Evolutionary conservation across 2,888 invertebrate species (phyloP).

Genomic region (Acanthosepion pharaonis): DNA sequence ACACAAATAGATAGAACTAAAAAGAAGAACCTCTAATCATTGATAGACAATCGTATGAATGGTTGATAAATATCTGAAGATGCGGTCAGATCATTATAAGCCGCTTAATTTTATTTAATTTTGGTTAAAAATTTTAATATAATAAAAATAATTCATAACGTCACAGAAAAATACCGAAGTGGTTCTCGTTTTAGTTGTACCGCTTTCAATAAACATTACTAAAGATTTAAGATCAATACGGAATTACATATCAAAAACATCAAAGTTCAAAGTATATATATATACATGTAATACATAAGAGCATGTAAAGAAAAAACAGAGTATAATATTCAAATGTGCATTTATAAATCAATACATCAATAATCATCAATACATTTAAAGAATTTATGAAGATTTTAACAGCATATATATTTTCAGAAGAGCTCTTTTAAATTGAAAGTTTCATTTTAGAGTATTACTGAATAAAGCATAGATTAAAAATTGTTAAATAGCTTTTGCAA

Average conservation of each 20-base stretch:
- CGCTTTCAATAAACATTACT: background rate
- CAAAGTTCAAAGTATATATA: background rate
- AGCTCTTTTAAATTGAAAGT: background rate
- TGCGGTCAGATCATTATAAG: background rate
- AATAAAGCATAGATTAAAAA: background rate
- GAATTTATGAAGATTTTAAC: background rate
- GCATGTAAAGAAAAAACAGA: background rate
- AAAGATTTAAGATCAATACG: background rate
- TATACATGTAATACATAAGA: background rate
- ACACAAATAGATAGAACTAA: background rate
- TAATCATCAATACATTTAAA: background rate
- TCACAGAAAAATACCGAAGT: background rate
- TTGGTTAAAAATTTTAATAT: background rate
- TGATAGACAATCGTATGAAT: too few species aligned
- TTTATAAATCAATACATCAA: background rate
- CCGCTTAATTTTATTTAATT: background rate
- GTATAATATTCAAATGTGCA: background rate
- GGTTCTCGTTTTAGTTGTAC: background rate
- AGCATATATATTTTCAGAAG: background rate
- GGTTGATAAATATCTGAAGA: background rate
- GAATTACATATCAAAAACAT: background rate
- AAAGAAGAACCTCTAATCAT: background rate
- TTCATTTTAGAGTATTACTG: background rate
- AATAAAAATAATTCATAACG: background rate
- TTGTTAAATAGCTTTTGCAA: background rate